These are phyloP conservation scores for Pelvicachromis taeniatus DNA, from an alignment of 2,113 vertebrate genomes.

Conservation along the genomic window DNA sequence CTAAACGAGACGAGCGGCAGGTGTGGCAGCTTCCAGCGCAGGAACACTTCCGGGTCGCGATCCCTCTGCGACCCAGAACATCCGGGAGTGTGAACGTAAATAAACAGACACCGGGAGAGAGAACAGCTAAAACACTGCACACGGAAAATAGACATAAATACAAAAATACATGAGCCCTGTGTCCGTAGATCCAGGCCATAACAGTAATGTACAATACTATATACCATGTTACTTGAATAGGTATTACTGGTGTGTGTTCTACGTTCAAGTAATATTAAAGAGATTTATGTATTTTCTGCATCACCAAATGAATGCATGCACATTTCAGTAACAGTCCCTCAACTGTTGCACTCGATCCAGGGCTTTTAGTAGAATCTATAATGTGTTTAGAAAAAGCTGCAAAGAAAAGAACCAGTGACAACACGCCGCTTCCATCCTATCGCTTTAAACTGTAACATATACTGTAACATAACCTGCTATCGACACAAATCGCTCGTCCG, in stretches of 20 bases:
- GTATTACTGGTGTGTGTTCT: background rate
- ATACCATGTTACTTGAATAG: background rate
- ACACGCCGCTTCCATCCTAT: background rate
- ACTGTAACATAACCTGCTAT: background rate
- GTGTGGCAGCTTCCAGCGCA: background rate
- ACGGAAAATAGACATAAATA: background rate
- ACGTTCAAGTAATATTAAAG: background rate
- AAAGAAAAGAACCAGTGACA: background rate
- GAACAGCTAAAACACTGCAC: background rate
- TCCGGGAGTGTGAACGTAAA: no score
- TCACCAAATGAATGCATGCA: background rate
- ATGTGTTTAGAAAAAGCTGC: background rate
- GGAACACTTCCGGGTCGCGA: background rate
- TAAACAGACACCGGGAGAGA: no score
- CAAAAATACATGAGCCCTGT: background rate
- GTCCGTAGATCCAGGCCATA: no score
- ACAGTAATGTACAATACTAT: background rate
- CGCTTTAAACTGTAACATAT: background rate
- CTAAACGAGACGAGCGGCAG: background rate
- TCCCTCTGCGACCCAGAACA: background rate
- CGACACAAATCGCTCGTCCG: background rate
- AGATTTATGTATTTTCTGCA: rapidly evolving
- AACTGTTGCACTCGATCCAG: background rate
- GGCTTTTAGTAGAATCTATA: background rate
- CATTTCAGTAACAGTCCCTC: background rate